Evolutionary conservation across 2,797 vertebrate species (phyloP).

Genomic region (Gallirallus australis): DNA sequence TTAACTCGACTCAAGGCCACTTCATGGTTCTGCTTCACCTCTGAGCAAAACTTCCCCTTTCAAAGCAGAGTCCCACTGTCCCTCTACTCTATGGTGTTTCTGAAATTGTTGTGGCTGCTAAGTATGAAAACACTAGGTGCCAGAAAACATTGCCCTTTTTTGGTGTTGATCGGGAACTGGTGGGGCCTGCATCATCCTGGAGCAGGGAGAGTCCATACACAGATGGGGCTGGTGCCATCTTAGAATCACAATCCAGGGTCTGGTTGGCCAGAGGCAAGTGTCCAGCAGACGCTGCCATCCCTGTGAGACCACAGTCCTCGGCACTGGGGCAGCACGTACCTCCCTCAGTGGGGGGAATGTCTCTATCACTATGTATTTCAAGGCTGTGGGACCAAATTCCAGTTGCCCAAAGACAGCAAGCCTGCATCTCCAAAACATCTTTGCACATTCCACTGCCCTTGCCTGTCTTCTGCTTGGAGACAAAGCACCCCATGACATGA

Average conservation of each 20-base stretch:
- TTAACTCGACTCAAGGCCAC: background rate
- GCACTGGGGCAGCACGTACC: background rate
- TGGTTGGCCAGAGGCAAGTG: fast-evolving
- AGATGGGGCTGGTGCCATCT: background rate
- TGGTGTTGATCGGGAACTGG: fast-evolving
- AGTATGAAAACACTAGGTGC: fast-evolving
- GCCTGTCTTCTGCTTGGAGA: fast-evolving
- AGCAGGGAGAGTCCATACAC: fast-evolving
- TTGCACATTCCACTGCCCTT: background rate
- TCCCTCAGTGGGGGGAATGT: fast-evolving
- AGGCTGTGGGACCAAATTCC: background rate
- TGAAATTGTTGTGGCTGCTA: background rate
- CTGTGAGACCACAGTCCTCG: fast-evolving
- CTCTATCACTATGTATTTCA: fast-evolving
- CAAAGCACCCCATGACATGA: fast-evolving
- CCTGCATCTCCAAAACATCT: background rate
- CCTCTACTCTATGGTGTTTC: background rate
- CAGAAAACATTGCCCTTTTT: background rate
- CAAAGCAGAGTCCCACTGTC: background rate
- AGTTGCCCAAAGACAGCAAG: background rate
- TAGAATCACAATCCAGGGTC: fast-evolving
- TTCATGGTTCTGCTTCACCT: background rate
- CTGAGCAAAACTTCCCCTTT: background rate
- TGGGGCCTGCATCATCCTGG: background rate
- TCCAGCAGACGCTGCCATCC: too few species aligned